These are phyloP conservation scores for Nephrotoma appendiculata DNA, from an alignment of 2,888 invertebrate species.

Conservation along the genomic window DNA sequence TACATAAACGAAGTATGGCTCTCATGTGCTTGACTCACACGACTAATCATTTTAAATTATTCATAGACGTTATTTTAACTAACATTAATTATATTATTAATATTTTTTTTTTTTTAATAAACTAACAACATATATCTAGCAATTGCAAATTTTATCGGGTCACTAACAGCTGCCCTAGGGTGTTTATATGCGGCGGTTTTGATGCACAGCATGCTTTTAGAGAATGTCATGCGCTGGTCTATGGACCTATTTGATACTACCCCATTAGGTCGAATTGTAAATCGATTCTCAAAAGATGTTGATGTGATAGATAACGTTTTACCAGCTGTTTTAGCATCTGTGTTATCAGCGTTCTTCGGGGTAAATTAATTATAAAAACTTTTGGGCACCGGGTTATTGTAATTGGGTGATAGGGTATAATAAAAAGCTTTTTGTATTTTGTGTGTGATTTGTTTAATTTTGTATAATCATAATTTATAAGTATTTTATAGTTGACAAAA, in stretches of 20 bases:
- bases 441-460: conserved; percentile 8
- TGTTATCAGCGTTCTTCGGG: conserved; percentile 32
- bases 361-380: conserved; percentile 24
- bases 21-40: conserved; percentile 10
- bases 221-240: conserved; percentile 48
- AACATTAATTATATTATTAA: conserved; percentile 6
- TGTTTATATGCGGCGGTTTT: conserved; percentile 41
- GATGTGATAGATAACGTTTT: conserved; percentile 41
- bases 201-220: conserved; percentile 44
- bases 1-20: background rate
- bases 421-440: background rate
- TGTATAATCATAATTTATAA: conserved; percentile 6
- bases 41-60: conserved; percentile 7
- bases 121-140: conserved; percentile 17
- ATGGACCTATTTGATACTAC: conserved; percentile 67
- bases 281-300: conserved; percentile 48
- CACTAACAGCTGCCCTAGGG: conserved; percentile 32
- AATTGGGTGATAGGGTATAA: background rate
- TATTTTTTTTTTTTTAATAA: conserved; percentile 11
- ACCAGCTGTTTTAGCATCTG: conserved; percentile 29
- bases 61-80: background rate
- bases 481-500: conserved; percentile 2
- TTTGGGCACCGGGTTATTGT: conserved; percentile 4
- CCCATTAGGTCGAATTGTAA: conserved; percentile 58
- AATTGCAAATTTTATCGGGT: conserved; percentile 27